A percentile compares a stretch with the other conserved stretches of the same genome.
These are phyloP conservation scores for Toxotes lorentzi DNA, from an alignment of 2,797 vertebrate species.

Conservation along the genomic window DNA sequence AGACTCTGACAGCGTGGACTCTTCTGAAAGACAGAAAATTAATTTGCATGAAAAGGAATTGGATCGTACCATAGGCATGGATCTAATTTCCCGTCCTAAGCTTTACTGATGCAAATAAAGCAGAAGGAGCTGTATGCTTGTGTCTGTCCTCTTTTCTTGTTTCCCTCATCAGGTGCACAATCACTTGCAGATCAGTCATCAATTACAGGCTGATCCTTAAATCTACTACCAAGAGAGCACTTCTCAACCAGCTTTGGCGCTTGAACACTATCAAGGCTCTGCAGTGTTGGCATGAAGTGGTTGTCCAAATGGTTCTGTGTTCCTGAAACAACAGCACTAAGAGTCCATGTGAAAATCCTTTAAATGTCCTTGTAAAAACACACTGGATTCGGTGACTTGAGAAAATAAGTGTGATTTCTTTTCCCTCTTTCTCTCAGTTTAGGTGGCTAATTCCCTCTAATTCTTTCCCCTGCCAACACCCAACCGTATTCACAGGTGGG, in stretches of 20 bases:
- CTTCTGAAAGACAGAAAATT: neutral
- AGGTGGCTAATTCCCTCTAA: too few species aligned
- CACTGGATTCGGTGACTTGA: neutral
- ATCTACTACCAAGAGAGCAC: conserved; percentile 33
- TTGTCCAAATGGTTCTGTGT: neutral
- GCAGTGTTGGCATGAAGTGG: neutral
- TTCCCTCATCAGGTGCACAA: conserved; percentile 1
- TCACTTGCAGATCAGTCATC: conserved; percentile 17
- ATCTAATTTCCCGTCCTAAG: neutral
- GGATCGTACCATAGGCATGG: fast-evolving
- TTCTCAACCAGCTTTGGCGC: conserved; percentile 33
- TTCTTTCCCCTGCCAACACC: neutral
- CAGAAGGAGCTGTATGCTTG: neutral
- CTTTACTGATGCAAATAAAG: neutral
- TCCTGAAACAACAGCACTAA: neutral
- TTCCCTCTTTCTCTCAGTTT: neutral
- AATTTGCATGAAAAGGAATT: conserved; percentile 5
- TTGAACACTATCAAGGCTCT: conserved; percentile 11
- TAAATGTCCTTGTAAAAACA: neutral
- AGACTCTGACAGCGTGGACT: too few species aligned
- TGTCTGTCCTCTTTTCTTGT: neutral
- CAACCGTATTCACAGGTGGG: neutral
- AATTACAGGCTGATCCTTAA: conserved; percentile 59
- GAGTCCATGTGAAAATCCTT: neutral
- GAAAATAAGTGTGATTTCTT: neutral